phyloP scores from a whole-genome alignment of 2,113 vertebrate genomes.

The Neolamprologus cancellatus region DNA sequence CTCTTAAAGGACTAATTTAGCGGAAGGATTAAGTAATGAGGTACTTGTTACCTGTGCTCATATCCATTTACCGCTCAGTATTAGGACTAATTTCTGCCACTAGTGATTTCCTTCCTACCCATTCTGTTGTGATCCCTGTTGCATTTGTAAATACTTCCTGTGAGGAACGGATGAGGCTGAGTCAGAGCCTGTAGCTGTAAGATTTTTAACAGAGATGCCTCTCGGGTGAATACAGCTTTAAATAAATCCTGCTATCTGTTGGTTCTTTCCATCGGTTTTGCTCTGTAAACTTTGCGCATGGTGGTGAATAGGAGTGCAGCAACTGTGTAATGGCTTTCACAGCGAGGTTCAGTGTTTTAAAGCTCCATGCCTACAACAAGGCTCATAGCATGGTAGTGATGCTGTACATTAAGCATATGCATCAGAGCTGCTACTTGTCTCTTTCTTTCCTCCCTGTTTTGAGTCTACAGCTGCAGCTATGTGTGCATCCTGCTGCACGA shows the following conservation, averaged over 20 bases:
- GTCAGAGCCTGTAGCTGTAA: neutral
- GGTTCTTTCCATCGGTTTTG: neutral
- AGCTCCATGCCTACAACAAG: neutral
- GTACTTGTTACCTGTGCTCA: neutral
- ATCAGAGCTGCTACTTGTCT: neutral
- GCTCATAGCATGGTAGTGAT: neutral
- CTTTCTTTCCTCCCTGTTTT: neutral
- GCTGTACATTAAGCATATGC: neutral
- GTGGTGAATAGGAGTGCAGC: neutral
- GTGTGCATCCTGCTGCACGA: neutral
- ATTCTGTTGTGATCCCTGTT: neutral
- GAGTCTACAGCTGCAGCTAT: neutral
- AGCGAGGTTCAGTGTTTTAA: neutral
- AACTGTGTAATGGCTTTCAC: neutral
- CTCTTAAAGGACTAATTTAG: neutral
- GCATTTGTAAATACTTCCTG: neutral
- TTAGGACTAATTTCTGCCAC: neutral
- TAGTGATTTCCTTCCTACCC: neutral
- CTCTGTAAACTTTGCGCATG: neutral
- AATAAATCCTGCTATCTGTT: neutral
- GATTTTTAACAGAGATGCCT: neutral
- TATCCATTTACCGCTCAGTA: neutral
- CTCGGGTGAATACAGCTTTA: neutral
- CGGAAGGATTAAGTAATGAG: neutral
- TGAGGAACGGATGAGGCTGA: neutral